These are phyloP conservation scores for Gymnothorax javanicus DNA, from an alignment of 2,797 vertebrate species.

Conservation along the genomic window DNA sequence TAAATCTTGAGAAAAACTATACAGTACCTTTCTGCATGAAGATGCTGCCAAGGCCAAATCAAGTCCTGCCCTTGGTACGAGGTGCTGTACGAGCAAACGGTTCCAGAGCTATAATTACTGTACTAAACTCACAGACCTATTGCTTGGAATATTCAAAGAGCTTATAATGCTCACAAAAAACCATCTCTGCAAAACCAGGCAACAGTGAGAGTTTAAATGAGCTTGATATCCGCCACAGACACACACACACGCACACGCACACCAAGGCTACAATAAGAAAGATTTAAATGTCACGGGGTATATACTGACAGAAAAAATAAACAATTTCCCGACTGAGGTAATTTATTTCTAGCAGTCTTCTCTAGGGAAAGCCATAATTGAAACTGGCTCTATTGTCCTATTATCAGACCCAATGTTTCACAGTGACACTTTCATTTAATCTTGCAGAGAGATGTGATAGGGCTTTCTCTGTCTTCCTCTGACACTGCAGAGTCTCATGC, in stretches of 20 bases:
- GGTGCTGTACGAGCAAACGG: not conserved
- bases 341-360: conserved; percentile 47
- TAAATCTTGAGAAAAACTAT: conserved; percentile 20
- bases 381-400: conserved; percentile 53
- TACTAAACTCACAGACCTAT: conserved; percentile 8
- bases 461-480: conserved; percentile 43
- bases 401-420: conserved; percentile 55
- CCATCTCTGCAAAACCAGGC: conserved; percentile 41
- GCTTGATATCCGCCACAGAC: not conserved
- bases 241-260: accelerated
- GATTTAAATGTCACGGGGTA: conserved; percentile 60
- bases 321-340: conserved; percentile 53
- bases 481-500: conserved; percentile 32
- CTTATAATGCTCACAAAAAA: conserved; percentile 26
- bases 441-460: conserved; percentile 48
- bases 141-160: conserved; percentile 38
- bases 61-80: conserved; percentile 12
- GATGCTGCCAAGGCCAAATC: not conserved
- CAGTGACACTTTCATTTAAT: conserved; percentile 57
- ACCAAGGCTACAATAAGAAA: conserved; percentile 43
- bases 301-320: conserved; percentile 52
- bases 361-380: conserved; percentile 58
- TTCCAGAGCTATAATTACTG: conserved; percentile 26
- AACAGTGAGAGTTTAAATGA: conserved; percentile 46
- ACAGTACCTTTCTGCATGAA: not conserved